Conservation (phyloP, 2,113 vertebrate genomes). For the Gallinago media region DNA sequence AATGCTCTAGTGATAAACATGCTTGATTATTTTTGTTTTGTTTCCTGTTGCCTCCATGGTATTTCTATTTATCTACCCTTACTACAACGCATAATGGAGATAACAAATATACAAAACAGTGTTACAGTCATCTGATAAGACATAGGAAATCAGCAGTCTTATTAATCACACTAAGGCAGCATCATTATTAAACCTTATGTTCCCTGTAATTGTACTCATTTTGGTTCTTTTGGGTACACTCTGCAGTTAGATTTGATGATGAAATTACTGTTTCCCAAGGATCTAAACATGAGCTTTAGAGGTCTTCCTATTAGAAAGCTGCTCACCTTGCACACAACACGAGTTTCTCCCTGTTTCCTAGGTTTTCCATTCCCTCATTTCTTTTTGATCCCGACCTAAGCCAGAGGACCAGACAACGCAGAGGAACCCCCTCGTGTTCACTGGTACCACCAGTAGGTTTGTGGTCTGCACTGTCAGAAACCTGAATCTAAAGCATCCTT, state of each 20-base stretch:
- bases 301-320: not conserved
- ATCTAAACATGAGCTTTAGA: not conserved
- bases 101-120: slow-evolving; percentile 30
- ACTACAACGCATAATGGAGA: slow-evolving; percentile 10
- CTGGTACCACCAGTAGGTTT: not conserved
- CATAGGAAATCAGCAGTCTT: slow-evolving; percentile 39
- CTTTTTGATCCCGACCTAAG: not conserved
- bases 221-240: not conserved
- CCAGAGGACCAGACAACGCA: not conserved
- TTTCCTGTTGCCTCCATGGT: slow-evolving; percentile 61
- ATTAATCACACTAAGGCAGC: slow-evolving; percentile 34
- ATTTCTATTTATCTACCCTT: slow-evolving; percentile 62
- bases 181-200: not conserved
- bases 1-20: slow-evolving; percentile 52
- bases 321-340: not conserved
- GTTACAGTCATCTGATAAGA: slow-evolving; percentile 12
- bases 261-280: not conserved
- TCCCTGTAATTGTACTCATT: not conserved
- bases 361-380: not conserved
- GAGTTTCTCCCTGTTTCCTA: not conserved
- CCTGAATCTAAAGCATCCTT: not conserved
- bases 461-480: not conserved
- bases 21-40: slow-evolving; percentile 66
- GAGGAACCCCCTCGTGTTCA: not conserved
- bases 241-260: not conserved